Percentiles rank a stretch among this genome's conserved stretches.
These are phyloP conservation scores for Plotosus lineatus DNA, from an alignment of 2,113 vertebrate species.

Conservation along the genomic window DNA sequence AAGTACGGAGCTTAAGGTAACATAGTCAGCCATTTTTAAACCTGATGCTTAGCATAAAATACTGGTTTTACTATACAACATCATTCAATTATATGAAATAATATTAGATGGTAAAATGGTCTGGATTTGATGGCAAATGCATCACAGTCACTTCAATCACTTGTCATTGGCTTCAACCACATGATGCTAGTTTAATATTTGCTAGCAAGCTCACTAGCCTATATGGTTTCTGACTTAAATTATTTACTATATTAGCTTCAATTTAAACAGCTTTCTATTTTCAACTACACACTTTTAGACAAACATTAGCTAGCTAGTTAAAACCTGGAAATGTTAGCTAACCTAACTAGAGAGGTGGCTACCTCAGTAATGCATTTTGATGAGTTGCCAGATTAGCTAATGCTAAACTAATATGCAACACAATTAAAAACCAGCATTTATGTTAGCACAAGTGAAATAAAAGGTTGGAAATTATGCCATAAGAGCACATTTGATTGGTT, in stretches of 20 bases:
- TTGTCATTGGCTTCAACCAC: background rate
- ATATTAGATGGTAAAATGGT: background rate
- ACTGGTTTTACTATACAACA: background rate
- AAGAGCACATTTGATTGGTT: background rate
- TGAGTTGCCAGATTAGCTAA: background rate
- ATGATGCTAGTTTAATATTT: background rate
- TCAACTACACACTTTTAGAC: background rate
- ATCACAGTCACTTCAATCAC: background rate
- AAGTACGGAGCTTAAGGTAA: background rate
- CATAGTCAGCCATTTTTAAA: background rate
- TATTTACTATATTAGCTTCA: background rate
- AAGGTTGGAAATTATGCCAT: background rate
- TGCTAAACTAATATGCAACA: background rate
- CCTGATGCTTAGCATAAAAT: background rate
- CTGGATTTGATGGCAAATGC: background rate
- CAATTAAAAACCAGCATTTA: background rate
- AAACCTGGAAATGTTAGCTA: background rate
- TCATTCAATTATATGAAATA: background rate
- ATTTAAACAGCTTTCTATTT: background rate
- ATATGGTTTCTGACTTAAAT: background rate
- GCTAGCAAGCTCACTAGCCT: background rate
- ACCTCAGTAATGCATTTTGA: background rate
- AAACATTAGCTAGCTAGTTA: background rate
- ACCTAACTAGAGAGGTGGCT: background rate
- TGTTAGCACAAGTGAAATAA: background rate